Evolutionary conservation across 1,140 invertebrate species (phyloP).

Genomic region (Stegodyphus dumicola): DNA sequence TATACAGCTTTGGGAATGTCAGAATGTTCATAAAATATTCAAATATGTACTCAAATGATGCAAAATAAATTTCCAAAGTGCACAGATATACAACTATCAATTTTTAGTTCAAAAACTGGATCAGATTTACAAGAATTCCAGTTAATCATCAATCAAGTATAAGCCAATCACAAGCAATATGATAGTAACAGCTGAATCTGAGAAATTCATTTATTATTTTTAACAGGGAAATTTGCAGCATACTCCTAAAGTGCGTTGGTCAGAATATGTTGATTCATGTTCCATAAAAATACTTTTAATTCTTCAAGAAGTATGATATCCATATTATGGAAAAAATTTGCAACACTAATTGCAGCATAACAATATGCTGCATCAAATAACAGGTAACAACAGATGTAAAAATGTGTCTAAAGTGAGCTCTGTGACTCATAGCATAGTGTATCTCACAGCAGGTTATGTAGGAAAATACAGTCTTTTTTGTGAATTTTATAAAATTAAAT

Average conservation of each 20-base stretch:
- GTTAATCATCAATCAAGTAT: no score
- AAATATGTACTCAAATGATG: no score
- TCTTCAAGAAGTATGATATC: constrained; percentile 3
- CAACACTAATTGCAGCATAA: constrained; percentile 22
- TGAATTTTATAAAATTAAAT: constrained; percentile 53
- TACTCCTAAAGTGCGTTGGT: constrained; percentile 3
- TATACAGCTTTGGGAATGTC: no score
- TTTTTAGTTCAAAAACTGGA: no score
- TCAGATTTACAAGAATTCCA: no score
- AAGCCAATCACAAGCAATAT: no score
- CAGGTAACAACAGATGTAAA: constrained; percentile 52
- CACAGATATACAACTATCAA: no score
- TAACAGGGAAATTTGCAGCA: background rate
- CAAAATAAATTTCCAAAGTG: no score
- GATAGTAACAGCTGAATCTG: no score
- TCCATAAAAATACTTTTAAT: constrained; percentile 48
- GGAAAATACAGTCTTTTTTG: constrained; percentile 51
- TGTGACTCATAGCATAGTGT: constrained; percentile 16
- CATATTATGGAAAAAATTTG: background rate
- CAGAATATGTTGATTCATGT: background rate
- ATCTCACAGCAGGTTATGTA: constrained; percentile 13
- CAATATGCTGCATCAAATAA: constrained; percentile 39
- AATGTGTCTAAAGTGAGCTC: constrained; percentile 45
- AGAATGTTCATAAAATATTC: no score
- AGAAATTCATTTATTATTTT: background rate